Evolutionary conservation across 2,888 invertebrate species (phyloP), one percentile per base, ranked within the genome.

Genomic region (Blastobasis adustella): DNA sequence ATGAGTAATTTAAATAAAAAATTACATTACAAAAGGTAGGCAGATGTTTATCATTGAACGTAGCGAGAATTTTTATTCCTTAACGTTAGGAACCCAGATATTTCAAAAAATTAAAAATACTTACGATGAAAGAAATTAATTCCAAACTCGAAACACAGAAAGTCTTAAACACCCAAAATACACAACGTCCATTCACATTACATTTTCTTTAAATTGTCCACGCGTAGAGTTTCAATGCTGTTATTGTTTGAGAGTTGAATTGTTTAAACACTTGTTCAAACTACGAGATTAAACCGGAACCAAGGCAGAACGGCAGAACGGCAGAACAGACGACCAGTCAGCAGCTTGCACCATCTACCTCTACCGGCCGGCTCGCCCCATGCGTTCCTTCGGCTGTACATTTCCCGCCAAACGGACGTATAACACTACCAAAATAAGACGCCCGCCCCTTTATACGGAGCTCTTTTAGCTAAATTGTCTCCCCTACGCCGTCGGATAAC

Each of bases 331-430:
- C 59, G 50, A 53, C 61, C 63, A 65, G 60, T 66, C 70, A 63
- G 67, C 74, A 69, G 73, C 67, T 62, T 67, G 73, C 74, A 74
- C 71, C 63, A 67, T 72, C 71, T 71, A 71, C 63, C 64, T 61
- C 57, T 57, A 54, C 58, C 59, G 23, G 23, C 23, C 23, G 23
- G 23, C 23, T 23, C 23, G 8, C 37, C 43, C 37, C 10, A 10
- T 40, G 57, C 58, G 60, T 57, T 59, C 59, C 58, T 45, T 56
- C 36, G 2, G 6, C 38, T 37, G 54, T 47, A 47, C 55, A 54
- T 62, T 67, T 66, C 66, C 63, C 76, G 76, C 73, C 74, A 72
- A 72, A 67, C 67, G 44, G 45, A 48, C 44, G 36, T 4, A 10
- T 7, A 40, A 59, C 6, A 10, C 59, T 10, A 6, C 47, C 39